Evolutionary conservation across 2,113 vertebrate species (phyloP), one percentile per base, ranked within the genome.

Genomic region (Sylvietta virens): DNA sequence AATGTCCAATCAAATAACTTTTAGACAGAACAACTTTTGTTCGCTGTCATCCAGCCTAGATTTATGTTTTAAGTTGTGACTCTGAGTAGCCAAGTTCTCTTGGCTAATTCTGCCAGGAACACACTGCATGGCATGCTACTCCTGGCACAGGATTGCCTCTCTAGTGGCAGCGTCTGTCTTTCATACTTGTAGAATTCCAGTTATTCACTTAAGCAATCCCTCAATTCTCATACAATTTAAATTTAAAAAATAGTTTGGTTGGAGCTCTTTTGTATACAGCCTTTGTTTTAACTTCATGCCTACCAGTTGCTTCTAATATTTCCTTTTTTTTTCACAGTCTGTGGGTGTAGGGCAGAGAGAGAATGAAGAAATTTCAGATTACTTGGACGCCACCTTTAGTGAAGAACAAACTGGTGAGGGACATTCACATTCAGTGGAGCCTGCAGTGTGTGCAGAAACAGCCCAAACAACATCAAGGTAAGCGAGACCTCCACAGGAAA

Each of bases 321-420:
- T 93, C 10, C 15, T 60, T 96, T 94, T 81, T 91, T 80, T 84
- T 37, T 92, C 31, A 65, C 58, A 98, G 97, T 62, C 42, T 85
- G 21, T 79, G 39, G 24, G 20, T 95, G 66, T 60, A 51, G 65
- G 90, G 65, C 78, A 89, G 81, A 26, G 39, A 74, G 69, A 94
- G 64, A 78, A 57, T 53, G 81, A 90, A 50, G 53, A 82, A 26
- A 81, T 62, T 90, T 84, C 77, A 37, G 13, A 47, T 95, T 74
- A n/a, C 77, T 69, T 84, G 57, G 79, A 20, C 94, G 62, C 62
- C 8, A 60, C 18, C 8, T 92, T 15, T 61, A 50, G 11, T 95
- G 81, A 95, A 69, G 84, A 53, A 60, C 53, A 89, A 90, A 71
- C 47, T 78, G 70, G 10, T 56, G 79, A 96, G 51, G 39, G 24